Percentiles rank a stretch among this genome's conserved stretches.
Evolutionary conservation across 1,140 invertebrate species (phyloP).

Genomic region (Leguminivora glycinivorella): DNA sequence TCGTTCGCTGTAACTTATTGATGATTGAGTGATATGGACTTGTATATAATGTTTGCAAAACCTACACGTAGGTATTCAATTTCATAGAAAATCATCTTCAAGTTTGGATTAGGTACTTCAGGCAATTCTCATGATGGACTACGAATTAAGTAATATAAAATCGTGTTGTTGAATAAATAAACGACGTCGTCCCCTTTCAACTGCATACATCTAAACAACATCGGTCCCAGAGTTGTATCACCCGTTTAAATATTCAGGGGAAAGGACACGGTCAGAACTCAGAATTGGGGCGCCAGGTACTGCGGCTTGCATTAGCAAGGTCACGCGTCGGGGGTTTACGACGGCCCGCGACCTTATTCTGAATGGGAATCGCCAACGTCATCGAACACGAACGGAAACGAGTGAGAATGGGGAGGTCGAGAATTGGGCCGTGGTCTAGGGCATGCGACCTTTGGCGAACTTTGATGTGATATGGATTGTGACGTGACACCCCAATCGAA

Average conservation of each 20-base stretch:
- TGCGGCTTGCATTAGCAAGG: slow-evolving; percentile 21
- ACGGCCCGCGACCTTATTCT: slow-evolving; percentile 3
- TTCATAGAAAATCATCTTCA: not conserved
- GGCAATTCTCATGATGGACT: not conserved
- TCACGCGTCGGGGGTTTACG: slow-evolving; percentile 14
- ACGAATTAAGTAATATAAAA: not conserved
- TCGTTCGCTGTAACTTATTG: not conserved
- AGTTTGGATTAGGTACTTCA: not conserved
- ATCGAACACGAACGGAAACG: not conserved
- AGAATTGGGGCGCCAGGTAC: slow-evolving; percentile 31
- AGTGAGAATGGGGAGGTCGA: not conserved
- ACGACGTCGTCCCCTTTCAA: not conserved
- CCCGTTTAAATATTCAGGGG: slow-evolving; percentile 35
- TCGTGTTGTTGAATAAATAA: not conserved
- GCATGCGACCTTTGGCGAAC: not conserved
- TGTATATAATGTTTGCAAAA: not conserved
- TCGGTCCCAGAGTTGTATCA: slow-evolving; percentile 38
- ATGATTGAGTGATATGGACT: not conserved
- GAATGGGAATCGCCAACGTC: slow-evolving; percentile 8
- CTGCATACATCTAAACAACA: not conserved
- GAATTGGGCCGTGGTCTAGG: not conserved
- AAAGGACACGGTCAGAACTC: slow-evolving; percentile 27
- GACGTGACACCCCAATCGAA: not conserved
- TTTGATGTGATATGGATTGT: not conserved
- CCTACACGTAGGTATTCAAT: not conserved